Base-by-base conservation (phyloP, 30 jellyfish, hydroid and myxozoan genomes). In the Phacellophora camtschatica region DNA sequence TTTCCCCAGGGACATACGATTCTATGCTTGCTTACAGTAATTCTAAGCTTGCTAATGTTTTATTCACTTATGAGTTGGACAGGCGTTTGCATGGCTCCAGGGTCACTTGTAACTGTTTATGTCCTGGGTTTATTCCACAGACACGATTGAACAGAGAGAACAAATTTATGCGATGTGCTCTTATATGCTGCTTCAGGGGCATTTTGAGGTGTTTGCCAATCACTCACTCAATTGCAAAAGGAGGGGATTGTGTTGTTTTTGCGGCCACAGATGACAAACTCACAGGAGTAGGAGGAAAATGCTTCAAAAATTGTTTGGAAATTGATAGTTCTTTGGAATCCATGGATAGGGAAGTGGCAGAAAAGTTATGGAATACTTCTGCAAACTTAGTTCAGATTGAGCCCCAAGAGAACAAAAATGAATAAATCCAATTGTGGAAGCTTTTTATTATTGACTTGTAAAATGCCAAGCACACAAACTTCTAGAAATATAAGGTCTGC, bases 1-100 rank as follows among this genome's bases (percentile, higher is more conserved):
- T 82, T 25, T 74, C 86, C 10, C 94, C 94, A n/a, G 94, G 94
- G 0, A 85, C 96, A 1, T 82, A 64, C 57, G 86, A 82, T 58
- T 19, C 94, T 11, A 53, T 67, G 73, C 86, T 82, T 23, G 94
- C 94, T 5, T 82, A 82, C 37, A 82, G 54, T 24, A 82, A 82
- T 65, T 82, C 94, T 3, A 82, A 82, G 59, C 74, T 82, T n/a
- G 94, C 94, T 34, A 82, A 82, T 59, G 86, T 82, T 32, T 54
- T 82, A 53, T 82, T 82, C 37, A 55, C 81, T 39, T 82, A 82
- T 59, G 94, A 82, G 75, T 71, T 82, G 1, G 86, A 73, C 25
- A 54, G 94, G 53, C 70, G 59, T 33, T 63, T 76, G 13, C 96
- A 85, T 75, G 84, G 85, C 13, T 34, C 96, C 11, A 86, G 96